Evolutionary conservation across 2,113 vertebrate genomes (phyloP), one percentile per base, ranked within the genome.

Genomic region (Melanostigma gelatinosum): DNA sequence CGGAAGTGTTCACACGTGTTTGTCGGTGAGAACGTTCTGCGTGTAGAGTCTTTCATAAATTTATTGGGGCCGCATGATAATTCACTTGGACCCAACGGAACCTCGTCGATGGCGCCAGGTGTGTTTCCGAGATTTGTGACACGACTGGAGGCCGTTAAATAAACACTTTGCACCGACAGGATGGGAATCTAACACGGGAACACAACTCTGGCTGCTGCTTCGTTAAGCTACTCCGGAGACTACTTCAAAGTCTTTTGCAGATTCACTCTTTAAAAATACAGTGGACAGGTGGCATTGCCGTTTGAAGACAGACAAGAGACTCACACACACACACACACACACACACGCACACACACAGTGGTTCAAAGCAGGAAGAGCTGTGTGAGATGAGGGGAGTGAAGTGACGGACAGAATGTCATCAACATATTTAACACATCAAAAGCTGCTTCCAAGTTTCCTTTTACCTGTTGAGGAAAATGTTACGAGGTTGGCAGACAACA

Each of bases 381-480:
- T 57, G 79, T 71, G 83, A 75, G 77, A 77, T 71, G 68, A 34
- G 36, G 72, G 82, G 80, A 40, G 84, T 63, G 76, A 44, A 20
- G 68, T 69, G 78, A 83, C n/a, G 36, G 66, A 72, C 54, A 75
- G 55, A 64, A 40, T 54, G 46, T 44, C 65, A 75, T 81, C 64
- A 58, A 77, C 78, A 74, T 58, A 79, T 83, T 85, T 64, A 85
- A 84, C 55, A 85, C 80, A 81, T 77, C 62, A 71, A 40, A 34
- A 72, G 75, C 85, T 20, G 82, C 73, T 38, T 84, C 85, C 88
- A 86, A 46, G 72, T 85, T 81, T 89, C 84, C 82, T 77, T 77
- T 77, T 62, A 92, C 92, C 92, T 93, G 92, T 86, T 72, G 87
- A 77, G 61, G 77, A 74, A 85, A 89, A 85, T 72, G 65, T 87